Evolutionary conservation across 53 echinoderm and acorn worm species (phyloP).

Genomic region (Echinometra lucunter): DNA sequence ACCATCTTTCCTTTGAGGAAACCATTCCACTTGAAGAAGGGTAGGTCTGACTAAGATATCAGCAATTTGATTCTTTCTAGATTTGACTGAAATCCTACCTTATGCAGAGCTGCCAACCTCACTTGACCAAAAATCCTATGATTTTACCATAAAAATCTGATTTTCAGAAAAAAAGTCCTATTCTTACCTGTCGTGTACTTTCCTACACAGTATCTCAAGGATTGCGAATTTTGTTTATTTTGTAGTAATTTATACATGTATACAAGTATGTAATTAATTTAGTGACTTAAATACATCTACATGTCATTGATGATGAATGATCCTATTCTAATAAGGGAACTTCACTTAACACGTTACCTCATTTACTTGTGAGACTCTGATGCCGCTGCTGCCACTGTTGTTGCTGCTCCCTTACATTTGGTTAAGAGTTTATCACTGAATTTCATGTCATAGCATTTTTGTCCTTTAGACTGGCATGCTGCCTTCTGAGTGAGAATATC

Average conservation of each 20-base stretch:
- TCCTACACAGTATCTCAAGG: too few relatives aligned
- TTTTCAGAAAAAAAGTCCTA: too few relatives aligned
- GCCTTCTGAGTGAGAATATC: slow-evolving; percentile 46
- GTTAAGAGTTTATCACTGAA: slow-evolving; percentile 16
- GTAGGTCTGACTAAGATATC: slow-evolving; percentile 14
- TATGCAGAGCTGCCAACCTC: not conserved
- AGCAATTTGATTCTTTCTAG: not conserved
- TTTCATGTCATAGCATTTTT: slow-evolving; percentile 33
- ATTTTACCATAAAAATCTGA: not conserved
- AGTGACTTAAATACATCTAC: too few relatives aligned
- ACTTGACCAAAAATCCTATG: not conserved
- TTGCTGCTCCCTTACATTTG: slow-evolving; percentile 25
- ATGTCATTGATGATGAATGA: too few relatives aligned
- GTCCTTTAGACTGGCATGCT: slow-evolving; percentile 28
- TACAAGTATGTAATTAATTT: too few relatives aligned
- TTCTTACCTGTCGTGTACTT: too few relatives aligned
- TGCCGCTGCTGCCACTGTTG: too few relatives aligned
- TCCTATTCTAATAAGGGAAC: too few relatives aligned
- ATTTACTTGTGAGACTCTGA: too few relatives aligned
- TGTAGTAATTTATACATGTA: too few relatives aligned
- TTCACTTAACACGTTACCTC: too few relatives aligned
- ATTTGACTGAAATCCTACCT: not conserved
- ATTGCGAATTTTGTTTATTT: too few relatives aligned
- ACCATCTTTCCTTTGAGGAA: slow-evolving; percentile 81
- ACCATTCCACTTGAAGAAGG: slow-evolving; percentile 77